Conservation (phyloP, 1,140 invertebrate genomes). For the Drosophila rhopaloa region DNA sequence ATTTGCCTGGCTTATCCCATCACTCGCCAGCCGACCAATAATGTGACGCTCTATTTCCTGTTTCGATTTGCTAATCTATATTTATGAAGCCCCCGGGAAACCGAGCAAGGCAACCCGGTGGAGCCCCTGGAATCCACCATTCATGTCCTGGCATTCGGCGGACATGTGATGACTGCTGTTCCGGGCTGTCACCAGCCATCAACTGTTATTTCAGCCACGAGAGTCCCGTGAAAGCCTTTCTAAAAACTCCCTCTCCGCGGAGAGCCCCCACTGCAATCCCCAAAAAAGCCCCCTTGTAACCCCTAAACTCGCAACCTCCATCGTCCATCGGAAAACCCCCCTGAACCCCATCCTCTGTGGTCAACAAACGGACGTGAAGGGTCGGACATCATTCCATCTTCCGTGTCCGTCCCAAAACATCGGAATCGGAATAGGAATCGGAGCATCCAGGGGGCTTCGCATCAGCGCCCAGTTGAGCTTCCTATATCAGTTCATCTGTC, state of each 20-base stretch:
- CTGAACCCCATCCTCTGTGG: constrained; percentile 11
- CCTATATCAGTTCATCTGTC: constrained; percentile 45
- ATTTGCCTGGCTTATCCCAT: constrained; percentile 1
- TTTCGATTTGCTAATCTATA: constrained; percentile 69
- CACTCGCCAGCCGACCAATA: constrained; percentile 4
- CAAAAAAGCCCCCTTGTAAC: background rate
- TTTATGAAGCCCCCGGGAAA: constrained; percentile 56
- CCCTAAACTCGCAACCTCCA: too few species aligned
- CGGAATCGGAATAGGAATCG: background rate
- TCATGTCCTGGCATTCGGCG: constrained; percentile 10
- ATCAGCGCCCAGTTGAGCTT: background rate
- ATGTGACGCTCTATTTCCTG: constrained; percentile 34
- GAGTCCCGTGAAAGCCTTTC: background rate
- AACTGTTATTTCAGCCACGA: constrained; percentile 57
- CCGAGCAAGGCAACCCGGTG: background rate
- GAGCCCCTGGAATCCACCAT: constrained; percentile 10
- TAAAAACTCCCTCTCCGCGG: background rate
- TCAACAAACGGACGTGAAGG: constrained; percentile 28
- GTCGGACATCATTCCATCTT: constrained; percentile 25
- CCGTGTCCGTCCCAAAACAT: constrained; percentile 1
- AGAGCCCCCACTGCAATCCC: background rate
- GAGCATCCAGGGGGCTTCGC: constrained; percentile 19
- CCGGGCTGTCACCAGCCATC: constrained; percentile 60
- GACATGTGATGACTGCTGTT: constrained; percentile 47
- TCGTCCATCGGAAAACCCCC: background rate